Percentiles rank a stretch among this genome's conserved stretches.
Conservation (phyloP, 2,888 invertebrate genomes). For the Lasioglossum oenotherae region DNA sequence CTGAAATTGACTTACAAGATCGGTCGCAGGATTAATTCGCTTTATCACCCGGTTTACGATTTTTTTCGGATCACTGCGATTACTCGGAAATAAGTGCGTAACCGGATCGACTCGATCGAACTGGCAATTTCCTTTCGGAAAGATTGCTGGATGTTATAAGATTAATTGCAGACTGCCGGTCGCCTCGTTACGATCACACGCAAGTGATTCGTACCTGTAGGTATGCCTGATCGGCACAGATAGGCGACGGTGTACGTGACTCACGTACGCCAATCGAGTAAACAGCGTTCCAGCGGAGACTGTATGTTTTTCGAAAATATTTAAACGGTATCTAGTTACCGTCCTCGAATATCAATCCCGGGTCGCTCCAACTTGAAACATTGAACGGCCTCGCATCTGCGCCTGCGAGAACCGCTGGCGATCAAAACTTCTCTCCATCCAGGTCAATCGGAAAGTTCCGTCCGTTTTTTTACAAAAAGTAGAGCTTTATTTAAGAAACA, state of each 20-base stretch:
- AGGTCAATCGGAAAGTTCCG: too few relatives aligned
- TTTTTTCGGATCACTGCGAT: neutral
- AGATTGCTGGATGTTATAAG: constrained; percentile 17
- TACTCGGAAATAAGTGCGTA: neutral
- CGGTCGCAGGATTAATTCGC: neutral
- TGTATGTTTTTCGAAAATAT: constrained; percentile 59
- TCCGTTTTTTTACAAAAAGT: too few relatives aligned
- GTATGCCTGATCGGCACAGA: constrained; percentile 44
- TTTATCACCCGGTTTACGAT: neutral
- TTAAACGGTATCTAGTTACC: constrained; percentile 54
- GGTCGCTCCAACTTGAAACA: constrained; percentile 15
- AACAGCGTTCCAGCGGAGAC: constrained; percentile 53
- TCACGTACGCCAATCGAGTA: constrained; percentile 48
- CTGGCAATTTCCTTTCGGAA: neutral
- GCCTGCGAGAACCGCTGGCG: too few relatives aligned
- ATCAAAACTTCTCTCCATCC: too few relatives aligned
- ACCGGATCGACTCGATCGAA: neutral
- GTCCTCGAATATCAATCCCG: constrained; percentile 5
- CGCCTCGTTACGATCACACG: constrained; percentile 39
- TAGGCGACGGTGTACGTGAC: constrained; percentile 46
- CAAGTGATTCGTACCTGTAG: constrained; percentile 55
- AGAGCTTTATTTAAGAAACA: too few relatives aligned
- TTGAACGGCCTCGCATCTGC: neutral
- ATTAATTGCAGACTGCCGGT: constrained; percentile 40
- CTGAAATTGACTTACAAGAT: neutral